Percentiles rank a stretch among this genome's conserved stretches.
Conservation (phyloP, 1,140 invertebrate genomes). For the Melitaea cinxia region DNA sequence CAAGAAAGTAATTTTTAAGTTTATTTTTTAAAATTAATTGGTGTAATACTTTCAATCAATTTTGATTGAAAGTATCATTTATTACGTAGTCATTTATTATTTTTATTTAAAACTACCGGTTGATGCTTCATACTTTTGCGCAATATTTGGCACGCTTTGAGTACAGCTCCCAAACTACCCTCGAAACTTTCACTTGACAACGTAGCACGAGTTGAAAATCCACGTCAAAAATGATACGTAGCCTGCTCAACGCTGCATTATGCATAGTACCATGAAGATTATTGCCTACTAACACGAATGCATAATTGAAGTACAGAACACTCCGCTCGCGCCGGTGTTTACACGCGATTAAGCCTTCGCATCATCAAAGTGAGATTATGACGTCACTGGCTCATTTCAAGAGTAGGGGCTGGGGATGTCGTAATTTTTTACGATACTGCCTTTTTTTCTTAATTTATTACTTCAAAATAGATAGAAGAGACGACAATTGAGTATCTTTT, state of each 20-base stretch:
- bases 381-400: conserved; percentile 15
- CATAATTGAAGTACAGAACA: conserved; percentile 26
- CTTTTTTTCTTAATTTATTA: not conserved
- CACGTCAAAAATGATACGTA: not conserved
- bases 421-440: not conserved
- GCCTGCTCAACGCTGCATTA: not conserved
- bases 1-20: too few species aligned
- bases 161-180: not conserved
- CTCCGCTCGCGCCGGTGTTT: conserved; percentile 13
- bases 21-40: too few species aligned
- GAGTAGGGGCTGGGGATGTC: too few species aligned
- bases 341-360: conserved; percentile 19
- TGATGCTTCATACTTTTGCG: too few species aligned
- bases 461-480: too few species aligned
- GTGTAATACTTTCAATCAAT: too few species aligned
- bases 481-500: too few species aligned
- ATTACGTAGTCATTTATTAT: too few species aligned
- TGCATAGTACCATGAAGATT: conserved; percentile 8
- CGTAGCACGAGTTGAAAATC: too few species aligned
- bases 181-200: too few species aligned
- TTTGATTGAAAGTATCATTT: too few species aligned
- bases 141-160: not conserved
- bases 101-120: too few species aligned
- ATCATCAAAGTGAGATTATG: conserved; percentile 23
- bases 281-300: conserved; percentile 19